Evolutionary conservation across 2,113 vertebrate species (phyloP).

Genomic region (Tragelaphus imberbis): DNA sequence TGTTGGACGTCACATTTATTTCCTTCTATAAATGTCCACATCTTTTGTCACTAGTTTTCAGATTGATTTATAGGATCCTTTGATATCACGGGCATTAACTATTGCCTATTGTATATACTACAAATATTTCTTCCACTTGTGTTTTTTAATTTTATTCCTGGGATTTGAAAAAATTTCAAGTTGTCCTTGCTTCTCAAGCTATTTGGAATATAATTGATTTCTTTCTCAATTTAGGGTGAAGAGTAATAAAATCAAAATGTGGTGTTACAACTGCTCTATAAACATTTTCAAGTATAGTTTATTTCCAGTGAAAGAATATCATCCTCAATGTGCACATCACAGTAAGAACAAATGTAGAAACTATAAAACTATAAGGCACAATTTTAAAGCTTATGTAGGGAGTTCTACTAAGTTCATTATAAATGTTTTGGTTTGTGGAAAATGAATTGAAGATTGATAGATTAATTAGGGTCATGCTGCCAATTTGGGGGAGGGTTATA

Average conservation of each 20-base stretch:
- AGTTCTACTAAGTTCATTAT: not conserved
- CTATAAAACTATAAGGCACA: not conserved
- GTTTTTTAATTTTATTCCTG: not conserved
- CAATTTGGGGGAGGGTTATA: not conserved
- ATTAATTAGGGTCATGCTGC: not conserved
- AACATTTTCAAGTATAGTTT: not conserved
- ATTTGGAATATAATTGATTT: not conserved
- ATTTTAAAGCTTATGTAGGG: not conserved
- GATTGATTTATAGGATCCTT: not conserved
- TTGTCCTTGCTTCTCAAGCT: not conserved
- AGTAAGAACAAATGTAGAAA: not conserved
- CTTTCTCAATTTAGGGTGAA: not conserved
- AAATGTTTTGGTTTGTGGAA: not conserved
- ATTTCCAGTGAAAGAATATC: not conserved
- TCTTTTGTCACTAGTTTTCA: not conserved
- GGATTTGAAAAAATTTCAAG: not conserved
- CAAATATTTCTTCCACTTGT: not conserved
- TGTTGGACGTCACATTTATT: not conserved
- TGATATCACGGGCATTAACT: not conserved
- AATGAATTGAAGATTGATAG: not conserved
- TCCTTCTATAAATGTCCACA: not conserved
- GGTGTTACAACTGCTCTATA: not conserved
- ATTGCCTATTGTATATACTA: not conserved
- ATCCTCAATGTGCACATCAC: not conserved
- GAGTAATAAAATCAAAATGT: not conserved